Evolutionary conservation across 2,888 invertebrate genomes (phyloP).

Genomic region (Acleris holmiana): DNA sequence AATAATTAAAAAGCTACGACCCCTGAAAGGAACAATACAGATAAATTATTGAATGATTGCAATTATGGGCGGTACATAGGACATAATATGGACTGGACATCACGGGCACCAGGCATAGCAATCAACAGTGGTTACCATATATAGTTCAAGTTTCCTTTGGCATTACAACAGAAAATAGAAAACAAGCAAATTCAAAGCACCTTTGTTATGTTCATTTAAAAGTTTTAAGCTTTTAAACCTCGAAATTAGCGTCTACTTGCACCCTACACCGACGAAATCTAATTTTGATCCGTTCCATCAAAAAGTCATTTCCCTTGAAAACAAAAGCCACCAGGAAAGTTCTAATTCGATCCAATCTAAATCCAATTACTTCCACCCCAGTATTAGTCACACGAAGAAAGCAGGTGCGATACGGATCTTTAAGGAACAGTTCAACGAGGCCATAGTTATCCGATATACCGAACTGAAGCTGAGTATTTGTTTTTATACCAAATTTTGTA

Average conservation of each 20-base stretch:
- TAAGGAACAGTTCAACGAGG: conserved; percentile 44
- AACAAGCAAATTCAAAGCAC: too few relatives aligned
- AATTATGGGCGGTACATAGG: too few relatives aligned
- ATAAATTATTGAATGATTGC: too few relatives aligned
- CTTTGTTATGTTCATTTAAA: neutral
- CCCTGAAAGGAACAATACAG: too few relatives aligned
- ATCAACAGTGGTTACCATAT: too few relatives aligned
- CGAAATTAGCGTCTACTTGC: conserved; percentile 27
- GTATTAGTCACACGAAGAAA: conserved; percentile 61
- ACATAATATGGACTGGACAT: too few relatives aligned
- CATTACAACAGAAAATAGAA: too few relatives aligned
- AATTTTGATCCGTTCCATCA: conserved; percentile 77
- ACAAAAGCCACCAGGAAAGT: conserved; percentile 74
- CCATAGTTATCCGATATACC: neutral
- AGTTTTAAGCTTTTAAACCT: conserved; percentile 2
- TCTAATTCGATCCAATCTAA: conserved; percentile 80
- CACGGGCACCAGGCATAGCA: too few relatives aligned
- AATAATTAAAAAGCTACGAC: too few relatives aligned
- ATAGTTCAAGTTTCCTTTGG: too few relatives aligned
- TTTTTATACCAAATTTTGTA: neutral
- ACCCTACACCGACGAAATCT: conserved; percentile 56
- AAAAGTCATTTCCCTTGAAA: conserved; percentile 75
- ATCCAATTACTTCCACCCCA: conserved; percentile 75
- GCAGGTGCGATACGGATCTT: conserved; percentile 50
- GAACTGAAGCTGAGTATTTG: neutral